A percentile compares a stretch with the other conserved stretches of the same genome.
Conservation (phyloP, 2,888 invertebrate genomes). For the Diaprepes abbreviatus region DNA sequence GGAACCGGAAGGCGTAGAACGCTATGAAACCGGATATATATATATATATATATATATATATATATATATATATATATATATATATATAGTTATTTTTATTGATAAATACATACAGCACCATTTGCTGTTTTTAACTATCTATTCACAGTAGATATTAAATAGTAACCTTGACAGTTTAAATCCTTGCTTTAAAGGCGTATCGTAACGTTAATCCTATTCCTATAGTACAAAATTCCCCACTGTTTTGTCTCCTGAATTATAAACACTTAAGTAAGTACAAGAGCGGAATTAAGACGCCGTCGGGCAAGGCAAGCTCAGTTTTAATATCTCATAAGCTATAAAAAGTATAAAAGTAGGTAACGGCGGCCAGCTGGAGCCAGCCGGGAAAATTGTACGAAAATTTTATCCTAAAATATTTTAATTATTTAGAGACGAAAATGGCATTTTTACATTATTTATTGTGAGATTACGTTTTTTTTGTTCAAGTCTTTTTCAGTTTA, state of each 20-base stretch:
- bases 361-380: constrained; percentile 38
- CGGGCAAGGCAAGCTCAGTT: constrained; percentile 31
- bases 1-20: no score
- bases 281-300: constrained; percentile 32
- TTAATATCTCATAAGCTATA: constrained; percentile 45
- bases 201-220: neutral
- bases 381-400: constrained; percentile 37
- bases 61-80: no score
- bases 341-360: constrained; percentile 38
- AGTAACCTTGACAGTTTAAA: no score
- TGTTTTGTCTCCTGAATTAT: constrained; percentile 34
- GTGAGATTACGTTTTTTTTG: neutral
- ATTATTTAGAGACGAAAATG: constrained; percentile 28
- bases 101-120: no score
- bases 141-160: no score
- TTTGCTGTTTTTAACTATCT: no score
- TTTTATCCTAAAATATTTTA: constrained; percentile 42
- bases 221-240: constrained; percentile 7
- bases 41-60: no score
- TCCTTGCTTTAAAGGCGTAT: no score
- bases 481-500: neutral
- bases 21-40: no score
- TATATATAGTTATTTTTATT: no score
- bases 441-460: neutral
- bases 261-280: constrained; percentile 40